Base-by-base conservation (phyloP, 2,113 vertebrate genomes). In the Oncorhynchus nerka region DNA sequence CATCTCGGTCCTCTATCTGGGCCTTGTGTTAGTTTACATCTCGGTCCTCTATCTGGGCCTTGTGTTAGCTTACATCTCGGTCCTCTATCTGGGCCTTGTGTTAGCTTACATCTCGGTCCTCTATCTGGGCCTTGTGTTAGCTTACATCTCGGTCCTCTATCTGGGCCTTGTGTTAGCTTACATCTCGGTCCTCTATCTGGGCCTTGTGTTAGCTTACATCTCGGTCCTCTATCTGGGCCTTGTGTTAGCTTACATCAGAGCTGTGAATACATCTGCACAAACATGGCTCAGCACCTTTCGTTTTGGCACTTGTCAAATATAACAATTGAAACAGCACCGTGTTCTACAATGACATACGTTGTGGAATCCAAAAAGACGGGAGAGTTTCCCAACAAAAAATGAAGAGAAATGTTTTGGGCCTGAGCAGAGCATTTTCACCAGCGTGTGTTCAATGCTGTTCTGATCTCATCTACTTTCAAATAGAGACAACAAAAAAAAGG, bases 281-380 rank as follows among this genome's bases (percentile, higher is more conserved):
- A 89, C 89, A 90, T 34, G 61, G 22, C 86, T 90, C 87, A 78
- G 81, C 80, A 75, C 69, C 16, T 79, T 77, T 71, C 67, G 20
- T 69, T 26, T n/a, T 71, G 15, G 1, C 24, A 15, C 0, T 73
- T 66, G 86, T 77, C 75, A 73, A 67, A 64, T 70, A 62, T 24
- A 22, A 22, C 59, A 62, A 16, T 62, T 62, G 59, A 62, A 62
- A 22, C 59, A 22, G n/a, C n/a, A 62, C 11, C 59, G 11, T 62
- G 3, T 62, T 9, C n/a, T 24, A 62, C 59, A 9, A 16, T 22
- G n/a, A 13, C 3, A 8, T 11, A 9, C 6, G 3, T 22, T 62
- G 20, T 22, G n/a, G 59, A 62, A 57, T 19, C 6, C 57, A 6
- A 61, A 61, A 11, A 7, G 59, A 11, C 59, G 2, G 59, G 59